A percentile compares a stretch with the other conserved stretches of the same genome.
phyloP scores from a whole-genome alignment of 2,797 vertebrate genomes.

The Sebastes oblongus region DNA sequence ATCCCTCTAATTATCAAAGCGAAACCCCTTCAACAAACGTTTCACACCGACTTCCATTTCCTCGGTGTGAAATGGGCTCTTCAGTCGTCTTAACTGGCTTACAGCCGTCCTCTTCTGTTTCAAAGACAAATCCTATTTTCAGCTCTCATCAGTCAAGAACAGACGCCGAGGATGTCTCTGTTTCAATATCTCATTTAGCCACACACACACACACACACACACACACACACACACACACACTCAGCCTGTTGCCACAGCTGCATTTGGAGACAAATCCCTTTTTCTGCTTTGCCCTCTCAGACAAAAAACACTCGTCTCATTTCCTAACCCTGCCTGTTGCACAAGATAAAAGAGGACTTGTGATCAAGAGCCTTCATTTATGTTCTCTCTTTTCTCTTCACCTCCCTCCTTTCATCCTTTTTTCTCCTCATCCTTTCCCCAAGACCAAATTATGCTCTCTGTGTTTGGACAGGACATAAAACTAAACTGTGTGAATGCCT shows the following conservation, averaged over 20 bases:
- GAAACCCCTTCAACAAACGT: slow-evolving; percentile 23
- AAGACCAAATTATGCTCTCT: background rate
- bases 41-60: slow-evolving; percentile 19
- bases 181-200: slow-evolving; percentile 58
- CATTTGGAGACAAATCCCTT: slow-evolving; percentile 70
- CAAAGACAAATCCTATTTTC: slow-evolving; percentile 74
- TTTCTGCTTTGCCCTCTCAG: slow-evolving; percentile 67
- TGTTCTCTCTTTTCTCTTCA: background rate
- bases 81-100: slow-evolving; percentile 67
- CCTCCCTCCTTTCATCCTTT: slow-evolving; percentile 3
- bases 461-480: background rate
- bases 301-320: slow-evolving; percentile 65
- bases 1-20: slow-evolving; percentile 42
- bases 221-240: slow-evolving; percentile 32
- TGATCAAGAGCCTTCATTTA: slow-evolving; percentile 26
- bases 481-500: background rate
- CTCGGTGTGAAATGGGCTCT: slow-evolving; percentile 65
- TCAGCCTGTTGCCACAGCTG: slow-evolving; percentile 63
- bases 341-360: slow-evolving; percentile 51
- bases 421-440: background rate
- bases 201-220: slow-evolving; percentile 25
- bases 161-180: slow-evolving; percentile 57
- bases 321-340: slow-evolving; percentile 67
- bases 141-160: slow-evolving; percentile 67
- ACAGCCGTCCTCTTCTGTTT: slow-evolving; percentile 61